phyloP scores from a whole-genome alignment of 2,888 invertebrate species.

The Toxonevra muliebris region DNA sequence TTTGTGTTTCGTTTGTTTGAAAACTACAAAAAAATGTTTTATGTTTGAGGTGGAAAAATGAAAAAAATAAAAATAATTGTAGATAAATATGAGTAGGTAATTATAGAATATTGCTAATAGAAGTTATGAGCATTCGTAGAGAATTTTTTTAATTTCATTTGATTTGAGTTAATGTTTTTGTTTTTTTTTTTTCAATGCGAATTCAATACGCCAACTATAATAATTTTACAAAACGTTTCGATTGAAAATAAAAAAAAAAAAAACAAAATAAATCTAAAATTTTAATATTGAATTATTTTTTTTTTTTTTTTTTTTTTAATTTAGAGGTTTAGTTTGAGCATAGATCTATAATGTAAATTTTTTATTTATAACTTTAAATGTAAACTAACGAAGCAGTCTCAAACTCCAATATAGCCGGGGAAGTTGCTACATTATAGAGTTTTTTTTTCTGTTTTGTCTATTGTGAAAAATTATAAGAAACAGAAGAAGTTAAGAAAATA shows the following conservation, averaged over 20 bases:
- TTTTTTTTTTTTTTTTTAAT: conserved; percentile 38
- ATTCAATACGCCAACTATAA: too few relatives aligned
- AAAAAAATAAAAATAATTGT: not conserved
- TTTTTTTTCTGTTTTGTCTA: conserved; percentile 4
- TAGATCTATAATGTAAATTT: conserved; percentile 11
- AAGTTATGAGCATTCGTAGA: conserved; percentile 34
- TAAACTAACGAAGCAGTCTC: conserved; percentile 43
- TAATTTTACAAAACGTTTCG: too few relatives aligned
- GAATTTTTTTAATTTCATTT: too few relatives aligned
- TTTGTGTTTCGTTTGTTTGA: conserved; percentile 28
- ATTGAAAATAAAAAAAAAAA: too few relatives aligned
- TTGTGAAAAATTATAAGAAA: not conserved
- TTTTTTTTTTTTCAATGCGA: too few relatives aligned
- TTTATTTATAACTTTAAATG: conserved; percentile 20
- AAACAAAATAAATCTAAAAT: too few relatives aligned
- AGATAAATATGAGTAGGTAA: conserved; percentile 4
- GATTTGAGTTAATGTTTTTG: too few relatives aligned
- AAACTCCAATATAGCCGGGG: conserved; percentile 64
- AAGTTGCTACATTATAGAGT: conserved; percentile 64
- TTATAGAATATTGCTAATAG: conserved; percentile 50
- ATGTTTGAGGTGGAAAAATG: not conserved
- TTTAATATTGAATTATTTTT: not conserved
- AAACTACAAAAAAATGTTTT: conserved; percentile 1
- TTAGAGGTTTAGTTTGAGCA: conserved; percentile 42
- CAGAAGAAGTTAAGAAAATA: not conserved